Evolutionary conservation across 1,140 invertebrate species (phyloP).

Genomic region (Drosophila mayri): DNA sequence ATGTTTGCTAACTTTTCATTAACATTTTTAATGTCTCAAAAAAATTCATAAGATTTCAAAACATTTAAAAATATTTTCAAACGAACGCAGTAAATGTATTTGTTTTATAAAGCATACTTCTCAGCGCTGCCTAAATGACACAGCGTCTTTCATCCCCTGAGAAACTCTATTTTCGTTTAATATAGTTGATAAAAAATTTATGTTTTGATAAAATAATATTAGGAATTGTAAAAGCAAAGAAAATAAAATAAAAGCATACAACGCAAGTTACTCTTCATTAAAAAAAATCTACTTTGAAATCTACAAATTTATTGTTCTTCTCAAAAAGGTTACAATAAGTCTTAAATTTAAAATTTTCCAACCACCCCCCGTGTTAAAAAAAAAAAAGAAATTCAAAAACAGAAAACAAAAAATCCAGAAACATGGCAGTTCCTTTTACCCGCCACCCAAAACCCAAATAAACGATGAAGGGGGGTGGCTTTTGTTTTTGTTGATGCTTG

Average conservation of each 20-base stretch:
- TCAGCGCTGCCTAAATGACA: neutral
- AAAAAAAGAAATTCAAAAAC: neutral
- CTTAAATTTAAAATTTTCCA: constrained; percentile 18
- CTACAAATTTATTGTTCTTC: too few relatives aligned
- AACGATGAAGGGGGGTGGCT: constrained; percentile 20
- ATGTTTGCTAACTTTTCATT: neutral
- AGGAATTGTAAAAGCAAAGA: neutral
- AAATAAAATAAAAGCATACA: too few relatives aligned
- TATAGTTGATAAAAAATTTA: neutral
- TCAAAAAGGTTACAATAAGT: constrained; percentile 14
- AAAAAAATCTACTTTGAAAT: neutral
- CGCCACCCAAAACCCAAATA: constrained; percentile 30
- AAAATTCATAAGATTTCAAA: neutral
- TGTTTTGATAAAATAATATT: neutral
- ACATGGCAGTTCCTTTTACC: constrained; percentile 18
- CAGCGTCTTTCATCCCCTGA: too few relatives aligned
- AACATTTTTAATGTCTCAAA: neutral
- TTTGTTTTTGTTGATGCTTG: constrained; percentile 44
- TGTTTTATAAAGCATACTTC: neutral
- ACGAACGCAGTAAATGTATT: neutral
- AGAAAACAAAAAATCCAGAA: constrained; percentile 7
- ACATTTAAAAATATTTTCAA: neutral
- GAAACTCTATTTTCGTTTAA: neutral
- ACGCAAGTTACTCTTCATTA: too few relatives aligned
- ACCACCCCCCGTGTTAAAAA: constrained; percentile 13